These are phyloP conservation scores for Taphrorychus bicolor DNA, from an alignment of 2,888 invertebrate species.

Conservation along the genomic window DNA sequence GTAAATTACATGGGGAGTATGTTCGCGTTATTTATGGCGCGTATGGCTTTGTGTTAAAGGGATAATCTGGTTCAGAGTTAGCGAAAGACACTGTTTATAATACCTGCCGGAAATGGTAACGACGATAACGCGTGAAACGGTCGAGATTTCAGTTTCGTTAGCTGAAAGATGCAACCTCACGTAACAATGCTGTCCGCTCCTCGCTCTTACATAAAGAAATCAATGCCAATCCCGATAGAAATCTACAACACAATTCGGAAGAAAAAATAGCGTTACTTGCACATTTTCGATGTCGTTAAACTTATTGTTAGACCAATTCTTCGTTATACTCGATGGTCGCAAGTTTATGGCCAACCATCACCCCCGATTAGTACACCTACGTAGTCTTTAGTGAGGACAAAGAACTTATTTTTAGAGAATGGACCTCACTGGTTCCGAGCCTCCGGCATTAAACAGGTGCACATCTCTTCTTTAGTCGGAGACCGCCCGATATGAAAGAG, in stretches of 20 bases:
- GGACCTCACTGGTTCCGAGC: not conserved
- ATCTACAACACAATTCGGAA: conserved; percentile 32
- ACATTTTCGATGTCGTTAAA: conserved; percentile 24
- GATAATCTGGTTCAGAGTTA: not conserved
- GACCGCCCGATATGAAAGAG: conserved; percentile 1
- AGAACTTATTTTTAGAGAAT: not conserved
- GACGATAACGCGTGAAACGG: conserved; percentile 31
- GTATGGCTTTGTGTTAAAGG: conserved; percentile 1
- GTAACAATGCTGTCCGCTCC: conserved; percentile 14
- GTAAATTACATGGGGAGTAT: conserved; percentile 11
- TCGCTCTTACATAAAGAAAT: conserved; percentile 35
- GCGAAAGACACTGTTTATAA: not conserved
- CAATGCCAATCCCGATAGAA: conserved; percentile 35
- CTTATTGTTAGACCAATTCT: too few species aligned
- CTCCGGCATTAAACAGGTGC: conserved; percentile 18
- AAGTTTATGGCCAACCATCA: too few species aligned
- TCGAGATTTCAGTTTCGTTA: conserved; percentile 16
- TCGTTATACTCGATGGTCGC: too few species aligned
- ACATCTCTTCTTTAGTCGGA: conserved; percentile 18
- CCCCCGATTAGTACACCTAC: too few species aligned
- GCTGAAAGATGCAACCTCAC: conserved; percentile 26
- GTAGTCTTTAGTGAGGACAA: too few species aligned
- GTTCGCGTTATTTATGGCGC: conserved; percentile 6
- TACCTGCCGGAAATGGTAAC: conserved; percentile 33
- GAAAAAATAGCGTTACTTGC: conserved; percentile 34